These are phyloP conservation scores for Chlorospingus semifuscus DNA, from an alignment of 2,797 vertebrate species.

Conservation along the genomic window DNA sequence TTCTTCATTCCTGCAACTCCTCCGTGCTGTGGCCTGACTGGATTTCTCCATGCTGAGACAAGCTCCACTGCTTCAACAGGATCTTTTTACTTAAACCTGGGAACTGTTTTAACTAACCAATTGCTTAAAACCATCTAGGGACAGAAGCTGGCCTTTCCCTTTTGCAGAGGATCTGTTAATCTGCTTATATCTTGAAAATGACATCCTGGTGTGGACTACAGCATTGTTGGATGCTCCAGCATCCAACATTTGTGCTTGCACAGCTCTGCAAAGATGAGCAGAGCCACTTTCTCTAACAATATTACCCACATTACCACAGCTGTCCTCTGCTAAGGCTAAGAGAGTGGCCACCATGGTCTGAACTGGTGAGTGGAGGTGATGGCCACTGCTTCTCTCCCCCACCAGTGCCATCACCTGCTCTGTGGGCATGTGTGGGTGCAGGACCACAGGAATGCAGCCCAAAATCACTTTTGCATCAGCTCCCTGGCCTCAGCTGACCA, in stretches of 20 bases:
- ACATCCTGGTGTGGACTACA: background rate
- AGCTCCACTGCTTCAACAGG: background rate
- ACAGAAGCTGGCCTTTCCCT: background rate
- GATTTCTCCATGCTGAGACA: background rate
- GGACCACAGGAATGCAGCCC: background rate
- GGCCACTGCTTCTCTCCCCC: background rate
- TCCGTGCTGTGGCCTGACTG: background rate
- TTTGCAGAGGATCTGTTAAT: background rate
- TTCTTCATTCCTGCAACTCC: background rate
- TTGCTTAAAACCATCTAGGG: background rate
- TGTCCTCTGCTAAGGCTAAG: background rate
- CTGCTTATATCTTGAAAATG: background rate
- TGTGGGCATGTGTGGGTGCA: accelerated
- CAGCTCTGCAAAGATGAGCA: background rate
- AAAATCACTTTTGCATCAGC: background rate
- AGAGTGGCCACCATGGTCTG: background rate
- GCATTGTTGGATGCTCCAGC: background rate
- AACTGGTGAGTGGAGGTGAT: background rate
- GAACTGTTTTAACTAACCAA: background rate
- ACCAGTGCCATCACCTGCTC: background rate
- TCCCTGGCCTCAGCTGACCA: background rate
- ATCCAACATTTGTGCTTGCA: background rate
- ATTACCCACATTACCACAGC: background rate
- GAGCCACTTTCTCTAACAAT: background rate
- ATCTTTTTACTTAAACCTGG: background rate